phyloP scores from a whole-genome alignment of 2,113 vertebrate genomes.

The Danionella cerebrum region DNA sequence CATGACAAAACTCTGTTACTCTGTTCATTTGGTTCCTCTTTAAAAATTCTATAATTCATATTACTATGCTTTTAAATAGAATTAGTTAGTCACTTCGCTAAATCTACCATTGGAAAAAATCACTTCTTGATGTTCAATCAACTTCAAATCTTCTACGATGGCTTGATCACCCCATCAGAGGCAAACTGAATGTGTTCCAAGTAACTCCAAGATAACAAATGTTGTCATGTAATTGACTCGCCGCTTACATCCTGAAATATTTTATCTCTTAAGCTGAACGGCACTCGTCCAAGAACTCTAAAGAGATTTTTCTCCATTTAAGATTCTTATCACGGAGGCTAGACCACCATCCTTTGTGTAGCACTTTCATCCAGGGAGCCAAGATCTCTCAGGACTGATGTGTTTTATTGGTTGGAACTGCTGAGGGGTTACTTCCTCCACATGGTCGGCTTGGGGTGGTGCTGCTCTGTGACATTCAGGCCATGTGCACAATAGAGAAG shows the following conservation, averaged over 20 bases:
- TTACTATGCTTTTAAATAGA: too few relatives aligned
- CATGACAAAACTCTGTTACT: too few relatives aligned
- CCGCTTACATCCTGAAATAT: too few relatives aligned
- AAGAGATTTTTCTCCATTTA: background rate
- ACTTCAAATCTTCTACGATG: too few relatives aligned
- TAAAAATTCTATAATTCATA: too few relatives aligned
- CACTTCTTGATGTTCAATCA: too few relatives aligned
- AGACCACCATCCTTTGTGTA: background rate
- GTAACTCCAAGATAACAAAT: background rate
- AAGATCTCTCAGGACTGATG: background rate
- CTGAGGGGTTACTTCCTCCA: background rate
- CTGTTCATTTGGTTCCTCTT: too few relatives aligned
- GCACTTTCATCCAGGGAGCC: background rate
- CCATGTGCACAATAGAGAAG: background rate
- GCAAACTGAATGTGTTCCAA: too few relatives aligned
- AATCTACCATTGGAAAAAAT: too few relatives aligned
- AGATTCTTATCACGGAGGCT: conserved; percentile 2
- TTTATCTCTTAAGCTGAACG: background rate
- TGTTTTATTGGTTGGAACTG: background rate
- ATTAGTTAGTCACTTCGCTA: too few relatives aligned
- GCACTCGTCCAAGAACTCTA: background rate
- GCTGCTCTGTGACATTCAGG: background rate
- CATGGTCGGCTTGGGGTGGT: background rate
- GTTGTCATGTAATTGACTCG: background rate
- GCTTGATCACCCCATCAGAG: too few relatives aligned